phyloP scores from a whole-genome alignment of 30 jellyfish, hydroid and myxozoan genomes.

The Aurelia aurita region DNA sequence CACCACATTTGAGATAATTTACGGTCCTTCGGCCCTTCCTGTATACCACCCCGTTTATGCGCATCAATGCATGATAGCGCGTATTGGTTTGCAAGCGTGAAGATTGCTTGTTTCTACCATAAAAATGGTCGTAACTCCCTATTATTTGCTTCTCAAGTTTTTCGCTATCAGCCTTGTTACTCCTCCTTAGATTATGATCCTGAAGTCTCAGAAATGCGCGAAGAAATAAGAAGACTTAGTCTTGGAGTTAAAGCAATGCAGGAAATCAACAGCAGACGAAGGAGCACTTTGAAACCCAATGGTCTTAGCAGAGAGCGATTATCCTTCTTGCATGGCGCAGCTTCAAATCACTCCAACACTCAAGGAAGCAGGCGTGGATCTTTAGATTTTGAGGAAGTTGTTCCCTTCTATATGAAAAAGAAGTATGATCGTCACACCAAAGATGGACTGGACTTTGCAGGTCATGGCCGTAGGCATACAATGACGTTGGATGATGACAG shows the following conservation, averaged over 20 bases:
- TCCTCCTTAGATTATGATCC: not conserved
- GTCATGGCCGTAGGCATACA: slow-evolving; percentile 40
- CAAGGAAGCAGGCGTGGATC: slow-evolving; percentile 25
- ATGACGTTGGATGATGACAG: slow-evolving; percentile 40
- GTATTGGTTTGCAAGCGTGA: too few relatives aligned
- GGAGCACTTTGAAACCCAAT: slow-evolving; percentile 4
- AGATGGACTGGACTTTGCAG: too few relatives aligned
- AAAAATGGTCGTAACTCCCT: too few relatives aligned
- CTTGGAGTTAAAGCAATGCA: not conserved
- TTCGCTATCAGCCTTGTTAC: too few relatives aligned
- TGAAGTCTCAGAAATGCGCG: not conserved
- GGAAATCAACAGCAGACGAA: not conserved
- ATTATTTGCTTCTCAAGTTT: too few relatives aligned
- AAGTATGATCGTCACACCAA: slow-evolving; percentile 43
- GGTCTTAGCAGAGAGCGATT: not conserved
- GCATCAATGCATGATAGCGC: too few relatives aligned
- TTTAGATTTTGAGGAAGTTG: slow-evolving; percentile 33
- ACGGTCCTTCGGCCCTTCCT: too few relatives aligned
- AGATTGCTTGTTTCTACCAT: too few relatives aligned
- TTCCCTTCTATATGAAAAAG: slow-evolving; percentile 67
- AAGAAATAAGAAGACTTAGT: not conserved
- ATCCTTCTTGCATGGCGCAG: slow-evolving; percentile 8
- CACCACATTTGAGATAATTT: too few relatives aligned
- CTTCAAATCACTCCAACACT: not conserved
- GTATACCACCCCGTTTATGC: too few relatives aligned